Evolutionary conservation across 1,140 invertebrate species (phyloP).

Genomic region (Cotesia typhae): DNA sequence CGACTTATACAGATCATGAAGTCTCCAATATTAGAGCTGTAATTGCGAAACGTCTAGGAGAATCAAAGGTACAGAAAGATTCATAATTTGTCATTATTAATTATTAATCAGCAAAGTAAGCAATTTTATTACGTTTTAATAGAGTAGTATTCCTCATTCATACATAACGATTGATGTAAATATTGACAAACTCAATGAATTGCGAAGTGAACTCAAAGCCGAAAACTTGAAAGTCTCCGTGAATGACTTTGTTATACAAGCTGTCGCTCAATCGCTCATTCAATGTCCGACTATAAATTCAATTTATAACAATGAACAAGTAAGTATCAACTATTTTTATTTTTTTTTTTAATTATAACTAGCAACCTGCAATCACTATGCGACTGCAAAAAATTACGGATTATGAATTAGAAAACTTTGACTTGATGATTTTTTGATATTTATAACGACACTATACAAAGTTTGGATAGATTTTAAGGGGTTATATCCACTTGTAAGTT

Average conservation of each 20-base stretch:
- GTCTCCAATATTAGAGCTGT: slow-evolving; percentile 86
- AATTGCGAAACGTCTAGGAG: slow-evolving; percentile 90
- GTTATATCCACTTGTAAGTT: too few species aligned
- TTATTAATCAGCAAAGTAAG: slow-evolving; percentile 20
- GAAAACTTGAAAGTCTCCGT: slow-evolving; percentile 87
- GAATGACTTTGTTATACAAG: slow-evolving; percentile 98
- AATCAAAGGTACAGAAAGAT: slow-evolving; percentile 81
- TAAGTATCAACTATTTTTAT: slow-evolving; percentile 30
- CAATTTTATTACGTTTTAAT: slow-evolving; percentile 29
- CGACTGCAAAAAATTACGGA: too few species aligned
- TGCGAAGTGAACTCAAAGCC: slow-evolving; percentile 74
- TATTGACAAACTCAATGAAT: slow-evolving; percentile 72
- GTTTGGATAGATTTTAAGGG: too few species aligned
- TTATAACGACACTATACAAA: too few species aligned
- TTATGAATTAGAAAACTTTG: too few species aligned
- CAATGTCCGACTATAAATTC: slow-evolving; percentile 92
- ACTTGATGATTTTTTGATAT: too few species aligned
- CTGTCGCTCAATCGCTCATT: slow-evolving; percentile 86
- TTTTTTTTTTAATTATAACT: not conserved
- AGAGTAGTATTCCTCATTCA: slow-evolving; percentile 91
- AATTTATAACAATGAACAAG: slow-evolving; percentile 57
- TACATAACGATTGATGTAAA: slow-evolving; percentile 88
- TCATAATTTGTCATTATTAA: not conserved
- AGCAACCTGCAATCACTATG: too few species aligned
- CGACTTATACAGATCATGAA: slow-evolving; percentile 79